Evolutionary conservation across 2,797 vertebrate species (phyloP).

Genomic region (Anabacerthia variegaticeps): DNA sequence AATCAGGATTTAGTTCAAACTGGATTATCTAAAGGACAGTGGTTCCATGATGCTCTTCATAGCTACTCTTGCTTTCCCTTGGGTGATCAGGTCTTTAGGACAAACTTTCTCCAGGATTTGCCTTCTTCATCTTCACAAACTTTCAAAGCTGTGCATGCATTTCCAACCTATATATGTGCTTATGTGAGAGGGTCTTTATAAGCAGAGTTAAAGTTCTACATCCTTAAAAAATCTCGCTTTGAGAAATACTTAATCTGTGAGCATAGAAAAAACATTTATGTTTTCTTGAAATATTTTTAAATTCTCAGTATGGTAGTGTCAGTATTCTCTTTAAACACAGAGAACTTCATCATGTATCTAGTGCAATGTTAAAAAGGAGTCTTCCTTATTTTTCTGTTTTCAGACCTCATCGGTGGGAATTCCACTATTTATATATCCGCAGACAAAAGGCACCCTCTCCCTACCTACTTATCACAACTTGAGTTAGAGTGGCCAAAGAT

Average conservation of each 20-base stretch:
- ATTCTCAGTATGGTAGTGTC: not conserved
- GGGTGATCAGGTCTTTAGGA: not conserved
- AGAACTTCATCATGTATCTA: not conserved
- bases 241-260: not conserved
- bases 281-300: not conserved
- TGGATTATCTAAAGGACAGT: not conserved
- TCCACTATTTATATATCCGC: not conserved
- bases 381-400: not conserved
- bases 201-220: not conserved
- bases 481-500: not conserved
- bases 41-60: not conserved
- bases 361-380: not conserved
- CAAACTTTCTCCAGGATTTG: not conserved
- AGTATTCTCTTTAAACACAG: not conserved
- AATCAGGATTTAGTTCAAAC: not conserved
- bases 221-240: not conserved
- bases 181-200: not conserved
- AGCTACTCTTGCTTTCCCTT: not conserved
- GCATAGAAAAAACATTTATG: accelerated
- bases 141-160: not conserved
- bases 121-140: not conserved
- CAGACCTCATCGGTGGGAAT: not conserved
- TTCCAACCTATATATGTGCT: not conserved
- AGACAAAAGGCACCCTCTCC: not conserved
- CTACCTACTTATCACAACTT: not conserved